Conservation (phyloP, 2,888 invertebrate genomes). For the Cephus sareptanus region DNA sequence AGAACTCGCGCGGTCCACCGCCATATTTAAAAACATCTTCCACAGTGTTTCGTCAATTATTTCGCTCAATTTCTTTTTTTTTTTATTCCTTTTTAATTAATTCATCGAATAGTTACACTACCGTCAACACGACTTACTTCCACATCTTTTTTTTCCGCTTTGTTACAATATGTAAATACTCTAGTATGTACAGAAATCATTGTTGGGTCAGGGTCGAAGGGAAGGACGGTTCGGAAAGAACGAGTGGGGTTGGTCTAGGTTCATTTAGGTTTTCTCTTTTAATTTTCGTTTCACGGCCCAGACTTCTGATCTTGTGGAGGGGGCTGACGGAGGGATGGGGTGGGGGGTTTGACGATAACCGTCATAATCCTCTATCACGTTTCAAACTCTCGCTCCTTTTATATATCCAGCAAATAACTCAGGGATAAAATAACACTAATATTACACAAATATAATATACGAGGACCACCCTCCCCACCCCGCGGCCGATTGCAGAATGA, state of each 20-base stretch:
- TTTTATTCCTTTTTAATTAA: slow-evolving; percentile 18
- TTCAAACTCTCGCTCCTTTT: neutral
- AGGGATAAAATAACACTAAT: slow-evolving; percentile 45
- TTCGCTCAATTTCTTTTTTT: neutral
- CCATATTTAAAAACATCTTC: slow-evolving; percentile 18
- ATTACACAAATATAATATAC: slow-evolving; percentile 53
- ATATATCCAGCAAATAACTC: slow-evolving; percentile 14
- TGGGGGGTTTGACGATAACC: too few relatives aligned
- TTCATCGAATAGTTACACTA: slow-evolving; percentile 36
- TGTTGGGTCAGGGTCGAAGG: neutral
- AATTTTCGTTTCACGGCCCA: too few relatives aligned
- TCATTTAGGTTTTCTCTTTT: too few relatives aligned
- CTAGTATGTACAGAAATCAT: slow-evolving; percentile 50
- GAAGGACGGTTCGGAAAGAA: too few relatives aligned
- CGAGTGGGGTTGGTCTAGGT: too few relatives aligned
- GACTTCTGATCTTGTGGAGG: too few relatives aligned
- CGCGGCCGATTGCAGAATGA: slow-evolving; percentile 44
- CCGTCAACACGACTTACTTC: slow-evolving; percentile 40
- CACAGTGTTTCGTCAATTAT: neutral
- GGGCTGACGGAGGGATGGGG: slow-evolving; percentile 10
- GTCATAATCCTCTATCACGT: too few relatives aligned
- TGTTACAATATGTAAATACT: slow-evolving; percentile 15
- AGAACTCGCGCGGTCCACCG: slow-evolving; percentile 21
- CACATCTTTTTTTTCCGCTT: slow-evolving; percentile 10
- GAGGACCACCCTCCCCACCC: slow-evolving; percentile 34